A percentile compares a stretch with the other conserved stretches of the same genome.
Evolutionary conservation across 1,140 invertebrate species (phyloP).

Genomic region (Pygmarrhopalites habei): DNA sequence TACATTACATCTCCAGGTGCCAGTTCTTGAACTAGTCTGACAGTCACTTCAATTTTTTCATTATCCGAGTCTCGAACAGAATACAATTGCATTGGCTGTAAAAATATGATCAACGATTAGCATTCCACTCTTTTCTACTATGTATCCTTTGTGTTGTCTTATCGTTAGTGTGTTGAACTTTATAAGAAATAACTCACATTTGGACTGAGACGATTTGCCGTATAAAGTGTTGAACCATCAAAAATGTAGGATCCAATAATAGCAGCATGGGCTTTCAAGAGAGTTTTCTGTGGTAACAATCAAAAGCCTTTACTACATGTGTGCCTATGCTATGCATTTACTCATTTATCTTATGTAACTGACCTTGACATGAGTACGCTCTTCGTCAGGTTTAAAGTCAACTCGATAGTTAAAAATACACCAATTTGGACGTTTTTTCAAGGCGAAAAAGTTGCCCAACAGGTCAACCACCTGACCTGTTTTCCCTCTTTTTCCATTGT

Average conservation of each 20-base stretch:
- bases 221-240: constrained; percentile 51
- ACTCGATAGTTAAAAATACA: constrained; percentile 69
- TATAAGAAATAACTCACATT: constrained; percentile 39
- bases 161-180: background rate
- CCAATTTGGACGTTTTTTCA: constrained; percentile 53
- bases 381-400: constrained; percentile 65
- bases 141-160: background rate
- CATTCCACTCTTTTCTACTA: background rate
- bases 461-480: background rate
- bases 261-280: constrained; percentile 53
- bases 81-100: constrained; percentile 34
- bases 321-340: background rate
- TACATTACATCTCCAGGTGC: constrained; percentile 30
- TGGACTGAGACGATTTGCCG: constrained; percentile 46
- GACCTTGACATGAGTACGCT: constrained; percentile 55
- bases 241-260: constrained; percentile 53
- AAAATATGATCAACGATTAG: constrained; percentile 15
- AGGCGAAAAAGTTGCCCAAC: background rate
- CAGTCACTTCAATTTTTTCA: constrained; percentile 30
- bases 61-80: constrained; percentile 26
- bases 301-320: background rate
- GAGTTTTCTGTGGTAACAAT: constrained; percentile 6
- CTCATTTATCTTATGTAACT: constrained; percentile 28
- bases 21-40: constrained; percentile 29
- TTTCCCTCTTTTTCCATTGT: background rate